Base-by-base conservation (phyloP, 2,797 vertebrate genomes). In the Sebastiscus tertius region DNA sequence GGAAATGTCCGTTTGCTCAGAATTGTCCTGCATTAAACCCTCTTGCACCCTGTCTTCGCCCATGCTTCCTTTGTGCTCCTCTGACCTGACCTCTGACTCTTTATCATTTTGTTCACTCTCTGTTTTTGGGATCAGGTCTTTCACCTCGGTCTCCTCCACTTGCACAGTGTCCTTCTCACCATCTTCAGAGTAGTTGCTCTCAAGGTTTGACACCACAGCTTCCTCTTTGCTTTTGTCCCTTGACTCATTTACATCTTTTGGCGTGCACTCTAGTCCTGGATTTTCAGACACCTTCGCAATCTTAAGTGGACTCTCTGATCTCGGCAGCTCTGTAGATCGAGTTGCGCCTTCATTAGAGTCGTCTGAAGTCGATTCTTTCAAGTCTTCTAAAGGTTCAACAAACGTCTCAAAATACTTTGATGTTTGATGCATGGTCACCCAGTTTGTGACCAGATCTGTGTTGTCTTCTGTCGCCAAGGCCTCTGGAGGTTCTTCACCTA, bases 341-440 rank as follows among this genome's bases (percentile, higher is more conserved):
- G 36, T 18, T 34, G 22, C 73, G 22, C 73, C 75, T 54, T 65
- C 14, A 3, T 61, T 56, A 3, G 72, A 24, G 39, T 55, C 1
- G 0, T 87, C 77, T 8, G 82, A 26, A 2, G 59, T 22, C 1
- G 75, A 55, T 24, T 82, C 79, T 65, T 70, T 93, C 31, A 94
- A 64, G 54, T 95, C 94, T n/a, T 96, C 95, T 36, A 95, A 76
- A 8, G 96, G 95, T 72, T 96, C 95, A 0, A 95, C 88, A 73
- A 94, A 96, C 0, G 86, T 96, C 91, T 96, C 92, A 31, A 96
- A 96, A 63, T 77, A 95, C 75, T 87, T 95, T 16, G 95, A 93
- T 0, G 85, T 74, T 74, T 95, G 94, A 83, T 96, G 96, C 74
- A 87, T 61, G 60, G 85, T 94, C 4, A 96, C 89, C 95, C 95